A percentile compares a stretch with the other conserved stretches of the same genome.
These are phyloP conservation scores for Calliphora vicina DNA, from an alignment of 1,140 invertebrate species.

Conservation along the genomic window DNA sequence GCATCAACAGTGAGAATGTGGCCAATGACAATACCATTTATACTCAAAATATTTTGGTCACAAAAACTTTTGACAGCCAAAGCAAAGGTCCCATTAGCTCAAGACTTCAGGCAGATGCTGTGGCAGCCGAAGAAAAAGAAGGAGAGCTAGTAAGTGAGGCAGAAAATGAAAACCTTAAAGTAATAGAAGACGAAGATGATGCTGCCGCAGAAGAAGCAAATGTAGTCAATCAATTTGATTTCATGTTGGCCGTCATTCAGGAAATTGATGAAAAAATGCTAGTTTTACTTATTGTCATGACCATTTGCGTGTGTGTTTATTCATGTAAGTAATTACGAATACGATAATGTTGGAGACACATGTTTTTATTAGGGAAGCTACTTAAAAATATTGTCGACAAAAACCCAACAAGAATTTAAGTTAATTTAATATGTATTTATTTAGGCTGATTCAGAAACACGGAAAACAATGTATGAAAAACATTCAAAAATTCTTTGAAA, in stretches of 20 bases:
- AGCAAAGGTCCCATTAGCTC: not conserved
- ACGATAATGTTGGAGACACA: too few species aligned
- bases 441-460: too few species aligned
- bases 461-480: too few species aligned
- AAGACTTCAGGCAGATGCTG: not conserved
- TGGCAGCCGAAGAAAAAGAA: too few species aligned
- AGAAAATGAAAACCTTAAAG: not conserved
- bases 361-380: too few species aligned
- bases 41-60: not conserved
- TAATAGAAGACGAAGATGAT: not conserved
- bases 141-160: not conserved
- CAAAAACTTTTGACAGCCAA: not conserved
- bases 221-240: constrained; percentile 24
- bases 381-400: too few species aligned
- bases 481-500: too few species aligned
- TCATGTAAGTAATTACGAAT: constrained; percentile 67
- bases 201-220: not conserved
- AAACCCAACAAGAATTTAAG: too few species aligned
- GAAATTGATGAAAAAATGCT: constrained; percentile 60
- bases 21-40: not conserved
- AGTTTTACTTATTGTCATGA: constrained; percentile 64
- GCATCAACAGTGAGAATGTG: too few species aligned
- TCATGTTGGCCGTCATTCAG: constrained; percentile 38
- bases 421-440: too few species aligned
- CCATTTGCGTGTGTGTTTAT: constrained; percentile 64